Conservation (phyloP, 2,113 vertebrate genomes). For the Percopsis transmontana region DNA sequence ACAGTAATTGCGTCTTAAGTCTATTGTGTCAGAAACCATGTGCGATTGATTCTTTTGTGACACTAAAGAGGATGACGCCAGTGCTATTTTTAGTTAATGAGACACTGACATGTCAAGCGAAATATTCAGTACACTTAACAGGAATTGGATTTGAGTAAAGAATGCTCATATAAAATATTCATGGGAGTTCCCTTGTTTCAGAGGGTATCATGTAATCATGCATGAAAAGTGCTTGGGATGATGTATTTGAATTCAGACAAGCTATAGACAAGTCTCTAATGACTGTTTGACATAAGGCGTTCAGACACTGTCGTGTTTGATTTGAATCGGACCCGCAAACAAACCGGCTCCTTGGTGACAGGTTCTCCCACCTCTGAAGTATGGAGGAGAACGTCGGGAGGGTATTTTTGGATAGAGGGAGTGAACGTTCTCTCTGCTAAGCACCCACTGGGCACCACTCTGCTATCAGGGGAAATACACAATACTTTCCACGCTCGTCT, state of each 20-base stretch:
- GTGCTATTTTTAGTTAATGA: too few species aligned
- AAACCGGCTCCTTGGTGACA: slow-evolving; percentile 2
- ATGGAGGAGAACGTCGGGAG: slow-evolving; percentile 5
- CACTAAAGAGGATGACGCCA: too few species aligned
- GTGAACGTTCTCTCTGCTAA: neutral
- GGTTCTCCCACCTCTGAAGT: slow-evolving; percentile 2
- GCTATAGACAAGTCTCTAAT: slow-evolving; percentile 1
- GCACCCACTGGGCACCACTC: slow-evolving; percentile 2
- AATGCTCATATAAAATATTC: too few species aligned
- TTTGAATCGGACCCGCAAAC: slow-evolving; percentile 20
- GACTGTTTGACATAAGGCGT: neutral
- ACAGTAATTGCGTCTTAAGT: too few species aligned
- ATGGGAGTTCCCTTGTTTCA: too few species aligned
- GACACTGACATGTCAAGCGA: too few species aligned
- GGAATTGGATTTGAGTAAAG: too few species aligned
- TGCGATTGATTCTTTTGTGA: too few species aligned
- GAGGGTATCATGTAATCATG: too few species aligned
- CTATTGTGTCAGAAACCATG: too few species aligned
- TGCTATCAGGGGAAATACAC: slow-evolving; percentile 1
- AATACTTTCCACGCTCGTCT: slow-evolving; percentile 1
- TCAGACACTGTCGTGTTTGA: slow-evolving; percentile 4
- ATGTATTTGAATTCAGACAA: neutral
- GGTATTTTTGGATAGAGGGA: slow-evolving; percentile 20
- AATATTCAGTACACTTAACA: too few species aligned
- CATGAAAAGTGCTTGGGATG: too few species aligned